phyloP scores from a whole-genome alignment of 2,888 invertebrate species.

The Hyposoter dolosus region DNA sequence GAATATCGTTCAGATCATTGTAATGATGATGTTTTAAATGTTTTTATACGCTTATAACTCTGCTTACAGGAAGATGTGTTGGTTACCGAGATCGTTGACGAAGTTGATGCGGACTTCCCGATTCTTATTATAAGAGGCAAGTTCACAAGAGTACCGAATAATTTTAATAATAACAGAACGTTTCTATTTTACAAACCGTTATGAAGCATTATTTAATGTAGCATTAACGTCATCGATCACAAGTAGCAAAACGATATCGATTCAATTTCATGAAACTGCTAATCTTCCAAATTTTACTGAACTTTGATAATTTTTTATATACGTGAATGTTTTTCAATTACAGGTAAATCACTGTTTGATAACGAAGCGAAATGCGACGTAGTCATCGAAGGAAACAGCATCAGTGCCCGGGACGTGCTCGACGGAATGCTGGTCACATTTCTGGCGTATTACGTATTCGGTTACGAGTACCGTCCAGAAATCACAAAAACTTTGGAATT shows the following conservation, averaged over 20 bases:
- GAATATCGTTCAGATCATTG: neutral
- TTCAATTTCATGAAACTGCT: conserved; percentile 4
- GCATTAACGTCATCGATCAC: conserved; percentile 9
- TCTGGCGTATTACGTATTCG: conserved; percentile 46
- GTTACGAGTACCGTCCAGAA: conserved; percentile 30
- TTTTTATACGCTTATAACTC: conserved; percentile 10
- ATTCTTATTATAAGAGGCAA: conserved; percentile 29
- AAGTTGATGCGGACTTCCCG: neutral
- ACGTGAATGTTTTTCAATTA: conserved; percentile 5
- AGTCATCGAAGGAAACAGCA: conserved; percentile 24
- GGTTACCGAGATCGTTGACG: neutral
- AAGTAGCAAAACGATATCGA: conserved; percentile 8
- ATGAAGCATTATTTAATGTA: conserved; percentile 19
- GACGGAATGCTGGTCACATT: conserved; percentile 45
- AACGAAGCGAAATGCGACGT: conserved; percentile 40
- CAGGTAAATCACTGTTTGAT: conserved; percentile 54
- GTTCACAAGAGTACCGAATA: conserved; percentile 5
- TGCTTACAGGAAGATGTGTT: conserved; percentile 14
- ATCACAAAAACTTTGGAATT: conserved; percentile 51
- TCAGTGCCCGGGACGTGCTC: conserved; percentile 33
- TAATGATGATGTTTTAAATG: conserved; percentile 1
- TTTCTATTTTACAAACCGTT: conserved; percentile 15
- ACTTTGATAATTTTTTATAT: neutral
- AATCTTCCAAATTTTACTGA: conserved; percentile 22
- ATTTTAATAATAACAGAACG: conserved; percentile 10